Conservation (phyloP, 2,797 vertebrate species). For the Uromys caudimaculatus region DNA sequence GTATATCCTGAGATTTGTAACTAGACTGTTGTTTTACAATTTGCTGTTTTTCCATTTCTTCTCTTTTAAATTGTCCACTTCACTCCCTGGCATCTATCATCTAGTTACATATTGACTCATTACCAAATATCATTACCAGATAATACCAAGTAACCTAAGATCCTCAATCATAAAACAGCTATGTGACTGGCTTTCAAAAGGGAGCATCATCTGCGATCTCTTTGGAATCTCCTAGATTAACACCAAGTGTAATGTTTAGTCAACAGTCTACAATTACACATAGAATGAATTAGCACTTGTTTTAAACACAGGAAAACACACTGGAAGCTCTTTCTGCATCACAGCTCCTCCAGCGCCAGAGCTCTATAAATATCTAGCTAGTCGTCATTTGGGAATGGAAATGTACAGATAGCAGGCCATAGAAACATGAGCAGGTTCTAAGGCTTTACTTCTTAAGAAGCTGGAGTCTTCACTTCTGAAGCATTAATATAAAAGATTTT, state of each 20-base stretch:
- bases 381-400: neutral
- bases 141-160: neutral
- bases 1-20: neutral
- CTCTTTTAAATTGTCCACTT: neutral
- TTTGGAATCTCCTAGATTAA: constrained; percentile 16
- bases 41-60: neutral
- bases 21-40: neutral
- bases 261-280: neutral
- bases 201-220: neutral
- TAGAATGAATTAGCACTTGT: constrained; percentile 4
- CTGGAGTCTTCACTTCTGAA: neutral
- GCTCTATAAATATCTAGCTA: neutral
- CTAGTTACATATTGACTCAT: neutral
- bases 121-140: neutral
- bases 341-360: neutral
- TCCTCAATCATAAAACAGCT: neutral
- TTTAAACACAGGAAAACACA: neutral
- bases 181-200: neutral
- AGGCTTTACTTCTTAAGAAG: neutral
- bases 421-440: neutral
- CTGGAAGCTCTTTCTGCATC: neutral
- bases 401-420: neutral
- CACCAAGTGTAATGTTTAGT: constrained; percentile 20
- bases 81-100: neutral
- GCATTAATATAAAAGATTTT: neutral